Percentiles rank a stretch among this genome's conserved stretches.
Evolutionary conservation across 2,113 vertebrate genomes (phyloP).

Genomic region (Trichechus manatus): DNA sequence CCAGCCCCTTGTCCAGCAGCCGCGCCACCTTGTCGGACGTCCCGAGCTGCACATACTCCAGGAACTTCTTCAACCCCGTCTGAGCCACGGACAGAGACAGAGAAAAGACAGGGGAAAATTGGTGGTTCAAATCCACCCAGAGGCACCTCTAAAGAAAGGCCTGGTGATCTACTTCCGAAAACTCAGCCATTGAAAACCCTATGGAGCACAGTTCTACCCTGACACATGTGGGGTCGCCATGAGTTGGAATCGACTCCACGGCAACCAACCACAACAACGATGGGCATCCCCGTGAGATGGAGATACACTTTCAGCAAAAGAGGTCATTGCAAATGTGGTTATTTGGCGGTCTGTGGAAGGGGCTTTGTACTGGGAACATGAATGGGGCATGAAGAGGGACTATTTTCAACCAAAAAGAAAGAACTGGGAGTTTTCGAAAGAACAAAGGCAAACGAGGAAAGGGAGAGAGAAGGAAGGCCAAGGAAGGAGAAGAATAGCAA

Average conservation of each 20-base stretch:
- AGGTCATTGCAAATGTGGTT: background rate
- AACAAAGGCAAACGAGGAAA: background rate
- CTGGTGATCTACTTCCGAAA: background rate
- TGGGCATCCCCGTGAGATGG: background rate
- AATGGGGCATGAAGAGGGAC: background rate
- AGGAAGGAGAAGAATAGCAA: too few species aligned
- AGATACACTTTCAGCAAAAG: background rate
- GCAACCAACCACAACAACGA: background rate
- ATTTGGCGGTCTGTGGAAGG: background rate
- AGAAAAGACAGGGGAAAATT: background rate
- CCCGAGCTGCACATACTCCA: conserved; percentile 94
- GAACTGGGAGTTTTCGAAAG: background rate
- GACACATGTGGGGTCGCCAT: background rate
- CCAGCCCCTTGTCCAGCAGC: conserved; percentile 95
- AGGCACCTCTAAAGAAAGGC: background rate
- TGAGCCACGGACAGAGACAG: conserved; percentile 66
- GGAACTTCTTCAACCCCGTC: conserved; percentile 96
- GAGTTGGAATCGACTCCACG: background rate
- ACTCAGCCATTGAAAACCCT: background rate
- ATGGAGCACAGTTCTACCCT: background rate
- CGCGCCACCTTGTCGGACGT: conserved; percentile 94
- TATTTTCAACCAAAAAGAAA: background rate
- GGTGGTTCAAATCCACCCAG: background rate
- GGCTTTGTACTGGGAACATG: background rate
- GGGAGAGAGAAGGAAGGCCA: background rate